Conservation (phyloP, 1,140 invertebrate genomes). For the Platyura marginata region DNA sequence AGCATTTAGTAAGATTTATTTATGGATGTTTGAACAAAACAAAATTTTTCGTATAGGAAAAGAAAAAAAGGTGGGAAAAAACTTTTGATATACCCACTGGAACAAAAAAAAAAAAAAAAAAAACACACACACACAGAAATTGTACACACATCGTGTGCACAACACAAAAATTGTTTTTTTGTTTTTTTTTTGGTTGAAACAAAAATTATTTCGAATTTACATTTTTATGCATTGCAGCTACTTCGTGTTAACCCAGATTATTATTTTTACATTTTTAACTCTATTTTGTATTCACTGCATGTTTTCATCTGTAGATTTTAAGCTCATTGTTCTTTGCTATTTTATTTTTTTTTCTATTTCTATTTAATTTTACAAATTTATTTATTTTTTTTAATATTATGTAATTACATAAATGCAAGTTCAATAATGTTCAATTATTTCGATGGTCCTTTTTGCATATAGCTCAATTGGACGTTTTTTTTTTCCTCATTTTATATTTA, state of each 20-base stretch:
- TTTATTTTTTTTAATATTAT: too few species aligned
- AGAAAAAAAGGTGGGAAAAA: neutral
- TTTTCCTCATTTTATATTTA: neutral
- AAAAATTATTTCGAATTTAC: neutral
- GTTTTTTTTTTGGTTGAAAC: neutral
- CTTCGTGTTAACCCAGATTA: neutral
- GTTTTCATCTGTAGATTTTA: neutral
- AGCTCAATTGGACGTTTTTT: too few species aligned
- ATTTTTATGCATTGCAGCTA: neutral
- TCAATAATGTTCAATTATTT: too few species aligned
- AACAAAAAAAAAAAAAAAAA: neutral
- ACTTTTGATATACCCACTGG: neutral
- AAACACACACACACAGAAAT: neutral
- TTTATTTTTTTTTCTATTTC: neutral
- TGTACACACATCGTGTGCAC: neutral
- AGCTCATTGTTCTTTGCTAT: neutral
- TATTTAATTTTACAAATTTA: neutral
- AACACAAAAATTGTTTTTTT: neutral
- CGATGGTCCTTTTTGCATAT: too few species aligned
- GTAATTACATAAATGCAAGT: too few species aligned
- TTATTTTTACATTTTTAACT: neutral
- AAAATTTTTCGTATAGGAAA: neutral
- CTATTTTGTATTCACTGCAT: neutral
- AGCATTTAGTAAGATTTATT: neutral
- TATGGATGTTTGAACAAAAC: neutral